Evolutionary conservation across 2,797 vertebrate species (phyloP), one percentile per base, ranked within the genome.

Genomic region (Bradypodion ventrale): DNA sequence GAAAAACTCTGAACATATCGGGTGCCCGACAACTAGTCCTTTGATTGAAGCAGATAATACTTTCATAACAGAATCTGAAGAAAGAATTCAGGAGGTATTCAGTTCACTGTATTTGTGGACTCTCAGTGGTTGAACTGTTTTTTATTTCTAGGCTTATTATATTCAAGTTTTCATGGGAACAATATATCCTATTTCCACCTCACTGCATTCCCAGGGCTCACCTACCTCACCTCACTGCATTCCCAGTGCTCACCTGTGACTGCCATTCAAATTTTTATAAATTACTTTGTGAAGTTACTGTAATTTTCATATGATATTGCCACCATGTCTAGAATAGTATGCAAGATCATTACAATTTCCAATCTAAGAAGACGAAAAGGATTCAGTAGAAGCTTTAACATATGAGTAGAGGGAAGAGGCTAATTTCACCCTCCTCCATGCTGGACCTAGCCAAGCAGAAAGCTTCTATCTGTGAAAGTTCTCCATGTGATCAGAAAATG

Each of bases 31-130:
- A 94, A 86, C 60, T 87, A 3, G 0, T 87, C 89, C 83, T 73
- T 94, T 95, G 88, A 93, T 94, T 88, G 86, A 92, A 88, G 5
- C 73, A 92, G 87, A 92, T 93, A 94, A 91, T 88, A 83, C 83
- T 91, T 94, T 88, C 80, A 74, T 87, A 92, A 87, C 56, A 93
- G 88, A 93, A 89, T 37, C 77, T 85, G 75, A 21, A 83, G 90
- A 90, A 91, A 88, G 29, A 87, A 87, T 83, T 90, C 82, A 81
- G 86, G 84, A 89, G 59, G n/a, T 78, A 87, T 83, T 79, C 88
- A 86, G 85, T 89, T 90, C 7, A 84, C 88, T 82, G 62, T 75
- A 72, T 90, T 87, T 85, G 66, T 62, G 56, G 80, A 44, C 85
- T 87, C 73, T 88, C 89, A 77, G 80, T n/a, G 90, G 56, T 49